phyloP scores from a whole-genome alignment of 2,113 vertebrate species.

The Dendrocopos noguchii region DNA sequence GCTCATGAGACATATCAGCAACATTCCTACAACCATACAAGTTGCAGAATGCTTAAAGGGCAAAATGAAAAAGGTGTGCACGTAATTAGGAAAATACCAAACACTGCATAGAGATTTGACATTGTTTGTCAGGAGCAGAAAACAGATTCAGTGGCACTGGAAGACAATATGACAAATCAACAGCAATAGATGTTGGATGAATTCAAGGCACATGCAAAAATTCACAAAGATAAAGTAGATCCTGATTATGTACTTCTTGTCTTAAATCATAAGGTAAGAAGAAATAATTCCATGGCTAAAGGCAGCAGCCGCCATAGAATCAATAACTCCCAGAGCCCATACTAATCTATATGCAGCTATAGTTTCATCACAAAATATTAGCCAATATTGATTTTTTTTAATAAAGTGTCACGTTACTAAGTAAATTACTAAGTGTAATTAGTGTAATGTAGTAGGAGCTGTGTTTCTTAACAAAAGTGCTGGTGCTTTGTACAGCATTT shows the following conservation, averaged over 20 bases:
- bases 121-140: neutral
- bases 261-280: slow-evolving; percentile 31
- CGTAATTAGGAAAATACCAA: neutral
- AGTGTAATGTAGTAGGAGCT: slow-evolving; percentile 28
- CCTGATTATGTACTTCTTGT: neutral
- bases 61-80: neutral
- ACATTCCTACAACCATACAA: neutral
- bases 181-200: neutral
- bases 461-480: slow-evolving; percentile 31
- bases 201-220: neutral
- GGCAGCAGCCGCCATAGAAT: slow-evolving; percentile 43
- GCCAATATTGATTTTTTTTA: slow-evolving; percentile 60
- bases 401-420: slow-evolving; percentile 54
- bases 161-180: neutral
- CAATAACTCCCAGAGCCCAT: slow-evolving; percentile 19
- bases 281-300: slow-evolving; percentile 13
- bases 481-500: slow-evolving; percentile 52
- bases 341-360: slow-evolving; percentile 28
- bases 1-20: neutral
- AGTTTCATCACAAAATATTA: slow-evolving; percentile 63
- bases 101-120: neutral
- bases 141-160: neutral
- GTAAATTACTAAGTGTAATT: neutral
- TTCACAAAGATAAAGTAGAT: neutral
- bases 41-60: neutral